Conservation (phyloP, 2,113 vertebrate genomes). For the Megaleporinus macrocephalus region DNA sequence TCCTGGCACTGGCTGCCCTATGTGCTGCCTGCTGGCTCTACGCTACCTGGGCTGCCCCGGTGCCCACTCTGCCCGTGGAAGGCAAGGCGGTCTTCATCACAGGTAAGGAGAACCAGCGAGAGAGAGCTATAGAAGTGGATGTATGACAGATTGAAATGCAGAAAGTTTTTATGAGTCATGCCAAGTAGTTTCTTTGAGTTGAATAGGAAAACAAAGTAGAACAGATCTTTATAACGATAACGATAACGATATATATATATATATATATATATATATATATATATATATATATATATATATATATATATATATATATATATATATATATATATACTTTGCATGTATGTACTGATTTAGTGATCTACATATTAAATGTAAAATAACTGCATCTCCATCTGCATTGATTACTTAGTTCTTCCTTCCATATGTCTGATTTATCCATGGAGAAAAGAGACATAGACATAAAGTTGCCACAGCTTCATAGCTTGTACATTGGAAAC, state of each 20-base stretch:
- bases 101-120: conserved; percentile 64
- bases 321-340: too few species aligned
- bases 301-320: too few species aligned
- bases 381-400: not conserved
- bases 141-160: not conserved
- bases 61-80: conserved; percentile 51
- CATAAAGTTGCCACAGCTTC: not conserved
- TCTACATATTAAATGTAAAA: not conserved
- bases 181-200: not conserved
- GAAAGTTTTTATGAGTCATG: too few species aligned
- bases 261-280: too few species aligned
- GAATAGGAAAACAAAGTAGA: not conserved
- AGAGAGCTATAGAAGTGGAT: not conserved
- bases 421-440: not conserved
- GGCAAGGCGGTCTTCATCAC: conserved; percentile 77
- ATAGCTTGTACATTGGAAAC: not conserved
- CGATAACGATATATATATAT: too few species aligned
- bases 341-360: not conserved
- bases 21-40: conserved; percentile 63
- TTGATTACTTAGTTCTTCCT: not conserved
- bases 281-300: too few species aligned
- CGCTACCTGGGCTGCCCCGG: conserved; percentile 34
- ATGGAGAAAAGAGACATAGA: not conserved
- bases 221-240: not conserved
- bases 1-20: conserved; percentile 59